Percentiles rank a stretch among this genome's conserved stretches.
Conservation (phyloP, 2,888 invertebrate genomes). For the Mimachlamys varia region DNA sequence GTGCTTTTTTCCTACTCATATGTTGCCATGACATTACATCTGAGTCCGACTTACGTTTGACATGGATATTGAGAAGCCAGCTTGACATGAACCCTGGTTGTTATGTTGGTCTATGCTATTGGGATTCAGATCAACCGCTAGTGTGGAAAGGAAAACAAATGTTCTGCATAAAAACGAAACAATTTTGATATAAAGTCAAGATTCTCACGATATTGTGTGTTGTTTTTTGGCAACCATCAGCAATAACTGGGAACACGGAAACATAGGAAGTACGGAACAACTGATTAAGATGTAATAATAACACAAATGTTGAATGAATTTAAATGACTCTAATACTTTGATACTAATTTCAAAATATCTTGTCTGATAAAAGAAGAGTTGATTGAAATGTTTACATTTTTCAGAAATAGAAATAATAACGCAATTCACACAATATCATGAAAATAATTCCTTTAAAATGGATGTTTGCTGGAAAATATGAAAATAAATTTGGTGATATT, state of each 20-base stretch:
- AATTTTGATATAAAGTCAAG: neutral
- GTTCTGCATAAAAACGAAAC: neutral
- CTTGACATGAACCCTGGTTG: constrained; percentile 97
- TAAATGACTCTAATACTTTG: too few relatives aligned
- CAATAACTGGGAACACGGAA: too few relatives aligned
- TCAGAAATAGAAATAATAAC: neutral
- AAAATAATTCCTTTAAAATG: neutral
- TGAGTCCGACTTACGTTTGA: constrained; percentile 85
- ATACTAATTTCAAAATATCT: neutral
- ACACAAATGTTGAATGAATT: too few relatives aligned
- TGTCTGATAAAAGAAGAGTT: neutral
- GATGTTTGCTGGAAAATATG: neutral
- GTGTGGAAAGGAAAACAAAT: constrained; percentile 26
- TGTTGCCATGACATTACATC: constrained; percentile 37
- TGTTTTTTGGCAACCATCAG: neutral
- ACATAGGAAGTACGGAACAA: too few relatives aligned
- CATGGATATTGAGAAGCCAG: constrained; percentile 95
- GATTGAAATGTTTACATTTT: neutral
- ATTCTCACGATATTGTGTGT: neutral
- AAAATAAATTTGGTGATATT: neutral
- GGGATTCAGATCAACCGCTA: constrained; percentile 63
- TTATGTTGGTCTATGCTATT: constrained; percentile 85
- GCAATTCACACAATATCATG: neutral
- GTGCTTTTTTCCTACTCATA: constrained; percentile 35
- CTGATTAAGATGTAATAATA: too few relatives aligned